Evolutionary conservation across 2,113 vertebrate species (phyloP), one percentile per base, ranked within the genome.

Genomic region (Heteronetta atricapilla): DNA sequence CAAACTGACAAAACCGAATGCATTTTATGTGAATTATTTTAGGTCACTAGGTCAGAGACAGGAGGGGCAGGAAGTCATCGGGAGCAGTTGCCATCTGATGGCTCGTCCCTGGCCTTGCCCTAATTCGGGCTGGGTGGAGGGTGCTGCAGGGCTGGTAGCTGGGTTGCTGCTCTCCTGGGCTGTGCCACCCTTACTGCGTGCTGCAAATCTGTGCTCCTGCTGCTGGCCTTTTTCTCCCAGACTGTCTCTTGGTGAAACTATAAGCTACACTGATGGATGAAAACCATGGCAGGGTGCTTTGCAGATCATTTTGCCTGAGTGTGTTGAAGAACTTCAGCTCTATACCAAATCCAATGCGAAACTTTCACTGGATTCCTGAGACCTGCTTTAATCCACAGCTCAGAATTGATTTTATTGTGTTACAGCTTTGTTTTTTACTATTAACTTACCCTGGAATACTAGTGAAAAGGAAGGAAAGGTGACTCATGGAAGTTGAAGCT

Each of bases 41-140:
- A 83, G 95, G 91, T 91, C 91, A 91, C 55, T 95, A 89, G 91
- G 91, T 89, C 78, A 87, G 93, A 89, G 84, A 46, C 74, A 76
- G 78, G 78, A 91, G 90, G 92, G 31, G 31, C 59, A 28, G 70
- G 67, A 66, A 62, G 82, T 31, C 16, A n/a, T 82, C 66, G 44
- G 89, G 34, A 66, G 62, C 66, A 80, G 59, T 94, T 94, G 89
- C 78, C 84, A 74, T 93, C 87, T 89, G 55, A 95, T 82, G 93
- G 77, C 78, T 89, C 0, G 50, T 89, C 14, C 53, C 11, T 19
- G 5, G 33, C 90, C 48, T 70, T 69, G 72, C 67, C 90, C 82
- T 72, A 10, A 12, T 52, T 73, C 0, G 0, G 6, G 4, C 42
- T 4, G 48, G 66, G 33, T 19, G 17, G 60, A 23, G 20, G 0